A percentile compares a stretch with the other conserved stretches of the same genome.
Conservation (phyloP, 2,113 vertebrate genomes). For the Anarrhichthys ocellatus region DNA sequence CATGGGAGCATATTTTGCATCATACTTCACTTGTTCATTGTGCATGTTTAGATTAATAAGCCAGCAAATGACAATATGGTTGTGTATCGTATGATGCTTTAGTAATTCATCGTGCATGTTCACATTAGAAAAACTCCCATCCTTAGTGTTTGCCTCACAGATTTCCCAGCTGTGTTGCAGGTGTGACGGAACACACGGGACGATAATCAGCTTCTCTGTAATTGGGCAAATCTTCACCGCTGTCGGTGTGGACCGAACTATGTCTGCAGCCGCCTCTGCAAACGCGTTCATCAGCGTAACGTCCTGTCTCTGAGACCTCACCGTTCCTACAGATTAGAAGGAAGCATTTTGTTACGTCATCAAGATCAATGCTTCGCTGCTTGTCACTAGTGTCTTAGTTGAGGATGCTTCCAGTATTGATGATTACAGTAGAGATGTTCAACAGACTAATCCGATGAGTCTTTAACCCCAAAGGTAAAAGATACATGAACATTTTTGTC, state of each 20-base stretch:
- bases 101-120: conserved; percentile 38
- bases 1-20: conserved; percentile 7
- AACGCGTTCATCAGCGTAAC: conserved; percentile 52
- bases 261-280: conserved; percentile 15
- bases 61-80: conserved; percentile 21
- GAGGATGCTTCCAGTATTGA: conserved; percentile 37
- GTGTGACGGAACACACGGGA: conserved; percentile 30
- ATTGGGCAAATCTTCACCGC: conserved; percentile 33
- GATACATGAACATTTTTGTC: background rate
- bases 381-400: conserved; percentile 26
- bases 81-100: conserved; percentile 12
- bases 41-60: conserved; percentile 39
- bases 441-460: background rate
- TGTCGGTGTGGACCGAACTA: conserved; percentile 41
- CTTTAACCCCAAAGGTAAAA: background rate
- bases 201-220: conserved; percentile 42
- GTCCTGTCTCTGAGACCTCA: conserved; percentile 41
- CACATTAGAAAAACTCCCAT: background rate
- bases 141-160: conserved; percentile 11
- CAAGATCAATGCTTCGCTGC: conserved; percentile 44
- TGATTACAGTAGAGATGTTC: conserved; percentile 17
- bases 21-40: conserved; percentile 25
- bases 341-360: conserved; percentile 56
- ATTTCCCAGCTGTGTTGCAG: conserved; percentile 44
- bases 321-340: conserved; percentile 50